Evolutionary conservation across 23 tunicate species (phyloP).

Genomic region (Oikopleura vanhoeffeni): DNA sequence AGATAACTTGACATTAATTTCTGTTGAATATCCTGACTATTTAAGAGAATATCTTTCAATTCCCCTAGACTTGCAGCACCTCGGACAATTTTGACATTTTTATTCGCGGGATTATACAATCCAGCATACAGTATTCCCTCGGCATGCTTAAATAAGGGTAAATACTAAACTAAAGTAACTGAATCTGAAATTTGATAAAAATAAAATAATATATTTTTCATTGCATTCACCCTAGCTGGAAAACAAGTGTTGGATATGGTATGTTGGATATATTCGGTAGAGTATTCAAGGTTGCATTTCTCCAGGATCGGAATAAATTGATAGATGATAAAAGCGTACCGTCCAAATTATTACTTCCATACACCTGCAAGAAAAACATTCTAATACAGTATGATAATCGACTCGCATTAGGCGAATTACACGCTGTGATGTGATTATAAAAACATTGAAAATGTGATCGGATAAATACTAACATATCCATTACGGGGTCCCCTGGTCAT

Average conservation of each 20-base stretch:
- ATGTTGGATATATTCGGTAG: neutral
- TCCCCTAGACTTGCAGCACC: neutral
- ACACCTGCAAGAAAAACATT: neutral
- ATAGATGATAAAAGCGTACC: neutral
- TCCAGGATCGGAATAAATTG: neutral
- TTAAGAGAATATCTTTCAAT: neutral
- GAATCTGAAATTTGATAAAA: too few relatives aligned
- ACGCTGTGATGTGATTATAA: too few relatives aligned
- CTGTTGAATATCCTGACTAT: neutral
- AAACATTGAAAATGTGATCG: too few relatives aligned
- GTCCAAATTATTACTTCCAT: neutral
- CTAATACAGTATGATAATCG: neutral
- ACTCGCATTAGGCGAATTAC: constrained; percentile 4
- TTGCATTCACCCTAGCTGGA: too few relatives aligned
- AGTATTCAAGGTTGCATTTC: neutral
- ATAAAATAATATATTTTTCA: too few relatives aligned
- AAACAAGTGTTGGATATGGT: neutral
- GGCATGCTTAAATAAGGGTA: neutral
- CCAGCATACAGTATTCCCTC: constrained; percentile 7
- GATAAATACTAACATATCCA: too few relatives aligned
- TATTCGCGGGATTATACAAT: neutral
- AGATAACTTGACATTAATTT: neutral
- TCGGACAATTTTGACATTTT: neutral
- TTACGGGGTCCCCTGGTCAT: too few relatives aligned
- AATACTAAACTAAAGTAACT: too few relatives aligned